These are phyloP conservation scores for Dryococelus australis DNA, from an alignment of 2,888 invertebrate genomes.

Conservation along the genomic window DNA sequence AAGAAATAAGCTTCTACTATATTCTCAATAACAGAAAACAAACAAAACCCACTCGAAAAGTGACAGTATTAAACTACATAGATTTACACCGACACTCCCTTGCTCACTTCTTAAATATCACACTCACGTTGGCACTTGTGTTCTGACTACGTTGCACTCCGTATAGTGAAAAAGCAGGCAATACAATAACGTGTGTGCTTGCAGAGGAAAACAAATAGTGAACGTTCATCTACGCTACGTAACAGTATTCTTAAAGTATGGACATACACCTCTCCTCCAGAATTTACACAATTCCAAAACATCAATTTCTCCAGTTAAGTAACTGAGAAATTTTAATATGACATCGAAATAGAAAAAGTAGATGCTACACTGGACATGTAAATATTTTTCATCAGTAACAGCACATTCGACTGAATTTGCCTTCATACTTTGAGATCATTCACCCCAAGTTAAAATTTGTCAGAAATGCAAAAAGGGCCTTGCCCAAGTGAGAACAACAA, in stretches of 20 bases:
- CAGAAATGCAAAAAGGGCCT: not conserved
- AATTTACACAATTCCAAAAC: slow-evolving; percentile 9
- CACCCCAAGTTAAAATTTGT: not conserved
- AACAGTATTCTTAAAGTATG: slow-evolving; percentile 13
- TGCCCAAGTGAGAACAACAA: not conserved
- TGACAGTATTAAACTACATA: not conserved
- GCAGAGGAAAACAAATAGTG: slow-evolving; percentile 6
- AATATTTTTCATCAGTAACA: slow-evolving; percentile 16
- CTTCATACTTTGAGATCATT: not conserved
- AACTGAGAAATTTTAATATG: slow-evolving; percentile 29
- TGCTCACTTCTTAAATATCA: slow-evolving; percentile 17
- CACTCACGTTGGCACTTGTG: slow-evolving; percentile 33
- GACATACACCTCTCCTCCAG: not conserved
- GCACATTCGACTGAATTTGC: not conserved
- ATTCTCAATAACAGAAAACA: slow-evolving; percentile 16
- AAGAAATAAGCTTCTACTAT: slow-evolving; percentile 39
- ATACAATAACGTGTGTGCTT: slow-evolving; percentile 19
- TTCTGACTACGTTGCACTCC: slow-evolving; percentile 20
- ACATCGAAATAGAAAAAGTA: slow-evolving; percentile 24
- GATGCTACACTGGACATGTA: not conserved
- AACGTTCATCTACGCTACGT: slow-evolving; percentile 4
- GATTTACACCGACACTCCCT: not conserved
- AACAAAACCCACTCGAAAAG: slow-evolving; percentile 20
- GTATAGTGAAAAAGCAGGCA: slow-evolving; percentile 3
- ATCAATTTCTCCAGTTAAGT: slow-evolving; percentile 22